phyloP scores from a whole-genome alignment of 2,797 vertebrate species.

The Iguana delicatissima region DNA sequence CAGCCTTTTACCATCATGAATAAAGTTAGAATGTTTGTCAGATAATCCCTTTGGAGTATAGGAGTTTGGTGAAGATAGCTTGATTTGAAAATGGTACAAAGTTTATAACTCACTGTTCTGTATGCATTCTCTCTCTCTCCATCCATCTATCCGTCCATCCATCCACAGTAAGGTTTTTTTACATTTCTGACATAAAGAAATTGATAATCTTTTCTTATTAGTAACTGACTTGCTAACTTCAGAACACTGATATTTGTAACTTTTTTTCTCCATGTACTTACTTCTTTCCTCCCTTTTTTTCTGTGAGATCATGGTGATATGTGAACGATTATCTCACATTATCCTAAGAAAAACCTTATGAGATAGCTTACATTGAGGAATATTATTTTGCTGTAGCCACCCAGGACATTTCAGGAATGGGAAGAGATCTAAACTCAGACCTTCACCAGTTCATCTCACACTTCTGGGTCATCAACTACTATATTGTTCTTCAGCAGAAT shows the following conservation, averaged over 20 bases:
- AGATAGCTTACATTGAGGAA: neutral
- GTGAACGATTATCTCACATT: neutral
- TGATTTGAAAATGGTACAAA: neutral
- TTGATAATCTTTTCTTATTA: neutral
- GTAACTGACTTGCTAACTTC: neutral
- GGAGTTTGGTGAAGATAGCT: neutral
- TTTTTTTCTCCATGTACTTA: neutral
- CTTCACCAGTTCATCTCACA: neutral
- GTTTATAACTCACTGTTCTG: neutral
- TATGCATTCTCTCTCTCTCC: neutral
- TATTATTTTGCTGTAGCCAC: neutral
- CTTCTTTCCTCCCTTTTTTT: neutral
- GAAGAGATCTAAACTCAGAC: conserved; percentile 2
- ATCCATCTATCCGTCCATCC: neutral
- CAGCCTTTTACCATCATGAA: neutral
- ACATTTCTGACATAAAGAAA: neutral
- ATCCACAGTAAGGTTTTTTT: neutral
- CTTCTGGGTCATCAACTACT: neutral
- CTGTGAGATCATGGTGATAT: neutral
- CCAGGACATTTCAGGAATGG: neutral
- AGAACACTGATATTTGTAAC: neutral
- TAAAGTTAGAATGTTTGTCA: neutral
- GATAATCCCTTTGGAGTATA: neutral
- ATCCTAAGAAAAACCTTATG: neutral
- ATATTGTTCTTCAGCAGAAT: neutral